Conservation (phyloP, 2,113 vertebrate species). For the Antennarius striatus region DNA sequence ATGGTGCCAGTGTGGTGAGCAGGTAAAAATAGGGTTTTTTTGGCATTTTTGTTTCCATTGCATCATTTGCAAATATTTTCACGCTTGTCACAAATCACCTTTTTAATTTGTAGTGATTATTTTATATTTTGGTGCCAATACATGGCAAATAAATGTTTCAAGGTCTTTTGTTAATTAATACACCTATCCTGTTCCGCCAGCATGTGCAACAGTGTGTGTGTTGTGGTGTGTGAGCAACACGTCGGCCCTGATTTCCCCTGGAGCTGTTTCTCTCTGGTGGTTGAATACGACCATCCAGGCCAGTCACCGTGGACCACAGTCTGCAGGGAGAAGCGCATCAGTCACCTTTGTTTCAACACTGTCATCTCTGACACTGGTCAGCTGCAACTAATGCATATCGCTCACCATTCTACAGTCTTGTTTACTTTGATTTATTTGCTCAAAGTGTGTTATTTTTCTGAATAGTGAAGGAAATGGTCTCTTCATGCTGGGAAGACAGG, state of each 20-base stretch:
- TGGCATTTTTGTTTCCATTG: background rate
- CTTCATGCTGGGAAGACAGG: conserved; percentile 77
- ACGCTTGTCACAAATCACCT: background rate
- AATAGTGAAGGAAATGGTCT: conserved; percentile 17
- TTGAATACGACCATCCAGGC: conserved; percentile 87
- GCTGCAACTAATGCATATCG: background rate
- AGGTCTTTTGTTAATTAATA: background rate
- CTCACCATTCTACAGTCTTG: background rate
- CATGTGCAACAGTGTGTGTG: conserved; percentile 75
- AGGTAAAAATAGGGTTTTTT: conserved; percentile 54
- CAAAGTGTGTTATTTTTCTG: conserved; percentile 12
- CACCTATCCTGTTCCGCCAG: conserved; percentile 56
- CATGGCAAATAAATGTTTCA: background rate
- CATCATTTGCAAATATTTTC: background rate
- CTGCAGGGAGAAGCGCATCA: conserved; percentile 81
- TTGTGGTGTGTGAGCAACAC: conserved; percentile 82
- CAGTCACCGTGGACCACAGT: conserved; percentile 83
- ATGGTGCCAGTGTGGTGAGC: conserved; percentile 63
- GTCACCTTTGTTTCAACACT: conserved; percentile 82
- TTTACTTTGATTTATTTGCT: background rate
- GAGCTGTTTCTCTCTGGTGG: conserved; percentile 84
- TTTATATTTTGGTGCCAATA: background rate
- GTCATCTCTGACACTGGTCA: conserved; percentile 68
- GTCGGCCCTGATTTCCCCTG: conserved; percentile 90
- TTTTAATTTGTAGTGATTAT: background rate